Evolutionary conservation across 2,797 vertebrate species (phyloP).

Genomic region (Cynopterus sphinx): DNA sequence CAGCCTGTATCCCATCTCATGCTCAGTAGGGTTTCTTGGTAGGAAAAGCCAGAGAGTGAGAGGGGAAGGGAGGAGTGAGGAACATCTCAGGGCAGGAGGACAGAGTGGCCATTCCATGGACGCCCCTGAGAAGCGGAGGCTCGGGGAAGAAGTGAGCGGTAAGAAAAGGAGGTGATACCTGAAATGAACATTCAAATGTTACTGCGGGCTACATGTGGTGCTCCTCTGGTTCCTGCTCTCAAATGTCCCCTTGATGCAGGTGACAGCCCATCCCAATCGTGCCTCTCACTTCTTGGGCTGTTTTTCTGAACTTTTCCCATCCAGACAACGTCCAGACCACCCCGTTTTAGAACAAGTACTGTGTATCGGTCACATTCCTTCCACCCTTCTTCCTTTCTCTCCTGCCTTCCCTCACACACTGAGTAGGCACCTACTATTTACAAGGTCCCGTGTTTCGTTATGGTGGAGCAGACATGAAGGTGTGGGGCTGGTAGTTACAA

Average conservation of each 20-base stretch:
- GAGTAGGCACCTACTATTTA: background rate
- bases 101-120: fast-evolving
- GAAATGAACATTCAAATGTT: fast-evolving
- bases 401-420: background rate
- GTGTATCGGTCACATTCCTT: background rate
- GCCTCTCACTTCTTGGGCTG: background rate
- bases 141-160: background rate
- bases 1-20: background rate
- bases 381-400: background rate
- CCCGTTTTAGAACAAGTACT: background rate
- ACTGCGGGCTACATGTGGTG: fast-evolving
- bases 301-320: background rate
- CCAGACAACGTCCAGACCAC: background rate
- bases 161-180: background rate
- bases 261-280: background rate
- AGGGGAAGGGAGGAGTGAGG: background rate
- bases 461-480: background rate
- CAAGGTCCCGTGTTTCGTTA: background rate
- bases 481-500: background rate
- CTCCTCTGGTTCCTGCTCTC: fast-evolving
- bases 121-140: fast-evolving
- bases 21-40: background rate
- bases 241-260: fast-evolving
- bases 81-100: background rate
- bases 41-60: background rate